phyloP scores from a whole-genome alignment of 2,113 vertebrate genomes.

The Nycticebus coucang region DNA sequence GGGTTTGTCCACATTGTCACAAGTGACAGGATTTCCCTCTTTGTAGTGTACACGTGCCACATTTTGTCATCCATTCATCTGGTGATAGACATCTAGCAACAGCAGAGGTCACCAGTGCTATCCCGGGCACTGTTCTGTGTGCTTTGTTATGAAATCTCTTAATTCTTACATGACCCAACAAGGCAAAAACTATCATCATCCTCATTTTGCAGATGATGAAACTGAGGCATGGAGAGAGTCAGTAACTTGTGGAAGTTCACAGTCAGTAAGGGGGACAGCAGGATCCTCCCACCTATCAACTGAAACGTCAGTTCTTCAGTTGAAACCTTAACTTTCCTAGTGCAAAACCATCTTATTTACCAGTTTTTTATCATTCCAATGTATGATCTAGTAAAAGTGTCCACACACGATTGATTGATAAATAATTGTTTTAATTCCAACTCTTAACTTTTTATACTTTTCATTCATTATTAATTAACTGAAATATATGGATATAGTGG shows the following conservation, averaged over 20 bases:
- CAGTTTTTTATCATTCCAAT: background rate
- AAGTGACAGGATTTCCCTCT: background rate
- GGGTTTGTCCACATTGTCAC: background rate
- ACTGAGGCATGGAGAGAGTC: background rate
- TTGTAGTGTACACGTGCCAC: background rate
- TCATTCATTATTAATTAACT: background rate
- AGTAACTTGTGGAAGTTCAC: background rate
- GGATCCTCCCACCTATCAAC: background rate
- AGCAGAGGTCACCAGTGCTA: background rate
- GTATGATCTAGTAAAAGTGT: background rate
- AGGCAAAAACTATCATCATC: background rate
- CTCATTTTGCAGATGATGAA: background rate
- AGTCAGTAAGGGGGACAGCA: background rate
- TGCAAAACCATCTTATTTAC: background rate
- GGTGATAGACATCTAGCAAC: background rate
- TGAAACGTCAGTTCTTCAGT: background rate
- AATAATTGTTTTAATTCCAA: constrained; percentile 6
- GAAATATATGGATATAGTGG: background rate
- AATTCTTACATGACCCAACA: background rate
- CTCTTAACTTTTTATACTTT: background rate
- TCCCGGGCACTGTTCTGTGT: background rate
- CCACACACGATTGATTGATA: background rate
- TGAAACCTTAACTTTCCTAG: background rate
- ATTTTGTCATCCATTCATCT: background rate
- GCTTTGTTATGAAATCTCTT: background rate